Evolutionary conservation across 2,113 vertebrate species (phyloP), one percentile per base, ranked within the genome.

Genomic region (Bagarius yarrelli): DNA sequence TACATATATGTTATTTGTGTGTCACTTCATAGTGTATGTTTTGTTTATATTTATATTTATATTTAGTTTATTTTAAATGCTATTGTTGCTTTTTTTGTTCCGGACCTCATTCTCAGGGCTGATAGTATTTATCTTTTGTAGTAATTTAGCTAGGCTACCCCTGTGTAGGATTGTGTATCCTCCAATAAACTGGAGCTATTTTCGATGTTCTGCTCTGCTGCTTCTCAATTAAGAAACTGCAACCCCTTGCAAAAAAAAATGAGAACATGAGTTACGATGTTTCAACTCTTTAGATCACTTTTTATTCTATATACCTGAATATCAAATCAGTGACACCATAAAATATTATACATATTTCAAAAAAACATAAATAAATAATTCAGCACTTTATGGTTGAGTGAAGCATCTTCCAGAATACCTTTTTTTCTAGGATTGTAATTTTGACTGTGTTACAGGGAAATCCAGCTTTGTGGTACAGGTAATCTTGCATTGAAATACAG

Each of bases 181-280:
- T 73, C 8, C 9, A 40, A 60, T 73, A 78, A 40, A 64, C 18
- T 40, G n/a, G 52, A 52, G 79, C 66, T 78, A 85, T 83, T 85
- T 85, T 56, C 61, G n/a, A 70, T 75, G 59, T 74, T 85, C 47
- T 81, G 78, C 84, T 83, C 84, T 64, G 47, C 83, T 83, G 84
- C 79, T 78, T 83, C 81, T 73, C 73, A 85, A 85, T 85, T 83
- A 85, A 66, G 74, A 83, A 82, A 79, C 34, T 63, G 69, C 81
- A 82, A 78, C 47, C 73, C 67, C 80, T 15, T 74, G 71, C 80
- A 78, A 60, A 78, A 83, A 80, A 81, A 63, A 70, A 32, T n/a
- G 61, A 76, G 71, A 79, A 30, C 36, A 66, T 78, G 57, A 77
- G 73, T 75, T 75, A 53, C 56, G 76, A 78, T 70, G 23, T 80